Evolutionary conservation across 2,797 vertebrate genomes (phyloP).

Genomic region (Cygnus olor): DNA sequence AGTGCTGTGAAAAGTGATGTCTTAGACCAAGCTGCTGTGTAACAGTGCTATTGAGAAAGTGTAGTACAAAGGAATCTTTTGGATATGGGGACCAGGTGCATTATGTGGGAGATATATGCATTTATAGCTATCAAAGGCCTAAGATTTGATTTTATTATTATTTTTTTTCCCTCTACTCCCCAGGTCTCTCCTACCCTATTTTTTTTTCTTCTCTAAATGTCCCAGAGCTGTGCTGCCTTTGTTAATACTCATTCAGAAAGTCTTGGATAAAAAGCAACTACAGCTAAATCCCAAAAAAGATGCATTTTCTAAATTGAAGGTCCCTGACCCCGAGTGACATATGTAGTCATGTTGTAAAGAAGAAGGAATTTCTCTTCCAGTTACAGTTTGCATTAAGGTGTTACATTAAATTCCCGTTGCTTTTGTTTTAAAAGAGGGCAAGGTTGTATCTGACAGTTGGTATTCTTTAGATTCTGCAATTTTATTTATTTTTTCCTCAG

Average conservation of each 20-base stretch:
- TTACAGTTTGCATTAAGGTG: not conserved
- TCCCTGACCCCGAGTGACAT: not conserved
- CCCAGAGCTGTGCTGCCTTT: not conserved
- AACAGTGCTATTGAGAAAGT: not conserved
- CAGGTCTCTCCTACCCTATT: not conserved
- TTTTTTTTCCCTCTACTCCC: not conserved
- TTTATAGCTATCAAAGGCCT: not conserved
- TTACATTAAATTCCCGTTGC: not conserved
- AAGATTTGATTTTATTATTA: not conserved
- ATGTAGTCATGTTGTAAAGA: accelerated
- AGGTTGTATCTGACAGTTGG: not conserved
- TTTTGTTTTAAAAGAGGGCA: not conserved
- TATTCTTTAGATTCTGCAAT: not conserved
- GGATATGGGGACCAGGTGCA: accelerated
- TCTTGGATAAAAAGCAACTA: not conserved
- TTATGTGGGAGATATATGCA: not conserved
- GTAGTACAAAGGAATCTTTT: not conserved
- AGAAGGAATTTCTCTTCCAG: not conserved
- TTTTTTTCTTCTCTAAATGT: not conserved
- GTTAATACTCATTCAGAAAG: not conserved
- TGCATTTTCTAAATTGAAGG: not conserved
- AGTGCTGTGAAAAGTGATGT: not conserved
- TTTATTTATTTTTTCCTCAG: not conserved
- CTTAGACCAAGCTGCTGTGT: not conserved
- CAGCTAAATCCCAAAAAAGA: not conserved